phyloP scores from a whole-genome alignment of 2,797 vertebrate genomes.

The Sardinella longiceps region DNA sequence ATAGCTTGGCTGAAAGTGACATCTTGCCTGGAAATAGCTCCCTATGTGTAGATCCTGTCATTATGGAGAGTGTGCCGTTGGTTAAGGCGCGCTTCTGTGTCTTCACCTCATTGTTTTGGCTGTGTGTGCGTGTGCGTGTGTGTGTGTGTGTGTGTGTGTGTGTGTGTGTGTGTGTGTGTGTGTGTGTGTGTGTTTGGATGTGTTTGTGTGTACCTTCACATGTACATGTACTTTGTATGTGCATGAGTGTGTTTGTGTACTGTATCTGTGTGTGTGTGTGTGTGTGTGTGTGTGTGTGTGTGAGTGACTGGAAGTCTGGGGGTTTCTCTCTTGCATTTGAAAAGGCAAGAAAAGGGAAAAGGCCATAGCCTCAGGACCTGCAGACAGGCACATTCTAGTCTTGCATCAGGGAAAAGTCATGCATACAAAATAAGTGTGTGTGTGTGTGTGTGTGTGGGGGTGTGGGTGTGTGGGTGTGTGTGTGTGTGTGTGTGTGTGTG shows the following conservation, averaged over 20 bases:
- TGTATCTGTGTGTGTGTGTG: not conserved
- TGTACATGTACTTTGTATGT: too few species aligned
- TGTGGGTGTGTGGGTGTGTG: too few species aligned
- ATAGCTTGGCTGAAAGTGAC: not conserved
- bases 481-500: not conserved
- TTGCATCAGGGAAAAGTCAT: not conserved
- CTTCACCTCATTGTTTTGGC: not conserved
- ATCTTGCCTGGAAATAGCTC: not conserved
- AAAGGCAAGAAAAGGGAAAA: not conserved
- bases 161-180: not conserved
- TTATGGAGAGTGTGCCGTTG: not conserved
- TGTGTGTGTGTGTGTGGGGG: too few species aligned
- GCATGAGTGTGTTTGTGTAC: not conserved
- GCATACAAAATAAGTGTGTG: slow-evolving; percentile 26
- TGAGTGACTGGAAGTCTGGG: not conserved
- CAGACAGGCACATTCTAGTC: not conserved
- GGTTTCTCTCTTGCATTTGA: not conserved
- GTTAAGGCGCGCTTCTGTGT: not conserved
- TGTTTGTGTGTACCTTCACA: not conserved
- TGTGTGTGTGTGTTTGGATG: not conserved
- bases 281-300: not conserved
- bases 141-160: not conserved
- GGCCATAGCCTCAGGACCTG: not conserved
- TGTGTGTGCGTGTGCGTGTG: not conserved
- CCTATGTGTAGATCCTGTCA: not conserved